Evolutionary conservation across 1,140 invertebrate genomes (phyloP).

Genomic region (Bombus soroeensis): DNA sequence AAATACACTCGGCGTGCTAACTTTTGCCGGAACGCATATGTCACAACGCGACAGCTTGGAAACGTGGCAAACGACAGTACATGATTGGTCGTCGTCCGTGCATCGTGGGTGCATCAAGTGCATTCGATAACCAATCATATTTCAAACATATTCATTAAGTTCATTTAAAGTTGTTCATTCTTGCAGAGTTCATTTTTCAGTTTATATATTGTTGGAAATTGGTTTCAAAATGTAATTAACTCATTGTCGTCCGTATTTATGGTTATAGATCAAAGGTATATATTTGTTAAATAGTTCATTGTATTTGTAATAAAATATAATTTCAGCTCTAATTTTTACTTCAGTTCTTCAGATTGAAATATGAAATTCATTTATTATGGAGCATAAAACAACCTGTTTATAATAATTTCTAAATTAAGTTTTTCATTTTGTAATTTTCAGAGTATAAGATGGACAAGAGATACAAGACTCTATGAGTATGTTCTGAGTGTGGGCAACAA

Average conservation of each 20-base stretch:
- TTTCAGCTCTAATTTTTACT: background rate
- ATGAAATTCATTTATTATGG: background rate
- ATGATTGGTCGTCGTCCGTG: constrained; percentile 21
- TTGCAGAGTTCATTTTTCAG: too few species aligned
- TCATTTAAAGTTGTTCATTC: constrained; percentile 2
- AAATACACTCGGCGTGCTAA: constrained; percentile 9
- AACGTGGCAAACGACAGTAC: constrained; percentile 46
- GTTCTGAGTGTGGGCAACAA: too few species aligned
- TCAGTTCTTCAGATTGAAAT: background rate
- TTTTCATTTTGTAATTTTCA: background rate
- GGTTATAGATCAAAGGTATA: too few species aligned
- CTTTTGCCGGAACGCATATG: constrained; percentile 39
- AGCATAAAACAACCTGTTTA: background rate
- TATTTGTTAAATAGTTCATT: background rate
- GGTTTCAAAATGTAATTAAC: background rate
- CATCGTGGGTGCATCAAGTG: background rate
- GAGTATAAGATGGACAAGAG: background rate
- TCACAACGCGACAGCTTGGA: constrained; percentile 32
- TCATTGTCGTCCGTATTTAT: background rate
- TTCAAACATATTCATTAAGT: background rate
- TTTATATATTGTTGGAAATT: background rate
- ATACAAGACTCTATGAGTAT: background rate
- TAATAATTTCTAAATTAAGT: background rate
- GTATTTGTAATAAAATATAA: background rate
- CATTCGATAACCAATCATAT: background rate